Percentiles rank a stretch among this genome's conserved stretches.
phyloP scores from a whole-genome alignment of 1,140 invertebrate genomes.

The Mactra quadrangularis region DNA sequence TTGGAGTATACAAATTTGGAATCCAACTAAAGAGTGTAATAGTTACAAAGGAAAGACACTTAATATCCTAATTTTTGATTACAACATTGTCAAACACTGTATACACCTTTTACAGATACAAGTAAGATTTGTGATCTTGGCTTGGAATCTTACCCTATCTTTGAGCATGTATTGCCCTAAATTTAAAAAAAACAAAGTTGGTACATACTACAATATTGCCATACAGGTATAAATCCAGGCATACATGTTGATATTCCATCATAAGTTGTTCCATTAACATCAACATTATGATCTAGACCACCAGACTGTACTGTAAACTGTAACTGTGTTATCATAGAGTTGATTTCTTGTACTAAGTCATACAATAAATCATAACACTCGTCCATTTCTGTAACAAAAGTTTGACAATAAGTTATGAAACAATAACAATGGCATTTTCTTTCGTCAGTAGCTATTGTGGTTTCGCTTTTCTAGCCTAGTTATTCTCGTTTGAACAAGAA shows the following conservation, averaged over 20 bases:
- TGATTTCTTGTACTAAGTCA: neutral
- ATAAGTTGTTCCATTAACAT: neutral
- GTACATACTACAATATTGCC: constrained; percentile 25
- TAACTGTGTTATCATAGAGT: neutral
- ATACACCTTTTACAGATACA: neutral
- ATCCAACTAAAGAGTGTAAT: too few species aligned
- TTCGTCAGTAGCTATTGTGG: too few species aligned
- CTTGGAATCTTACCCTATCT: neutral
- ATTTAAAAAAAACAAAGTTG: neutral
- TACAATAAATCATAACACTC: constrained; percentile 2
- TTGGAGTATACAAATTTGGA: neutral
- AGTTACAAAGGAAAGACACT: too few species aligned
- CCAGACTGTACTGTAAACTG: constrained; percentile 2
- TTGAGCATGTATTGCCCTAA: neutral
- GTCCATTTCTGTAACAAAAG: constrained; percentile 5
- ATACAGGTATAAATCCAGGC: neutral
- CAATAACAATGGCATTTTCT: too few species aligned
- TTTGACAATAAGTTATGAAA: too few species aligned
- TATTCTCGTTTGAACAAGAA: too few species aligned
- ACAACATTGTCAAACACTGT: neutral
- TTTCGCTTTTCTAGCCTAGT: too few species aligned
- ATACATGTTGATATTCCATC: neutral
- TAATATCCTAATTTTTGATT: neutral
- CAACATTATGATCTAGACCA: constrained; percentile 1
- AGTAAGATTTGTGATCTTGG: neutral